These are phyloP conservation scores for Habrosyne pyritoides DNA, from an alignment of 2,888 invertebrate species.

Conservation along the genomic window DNA sequence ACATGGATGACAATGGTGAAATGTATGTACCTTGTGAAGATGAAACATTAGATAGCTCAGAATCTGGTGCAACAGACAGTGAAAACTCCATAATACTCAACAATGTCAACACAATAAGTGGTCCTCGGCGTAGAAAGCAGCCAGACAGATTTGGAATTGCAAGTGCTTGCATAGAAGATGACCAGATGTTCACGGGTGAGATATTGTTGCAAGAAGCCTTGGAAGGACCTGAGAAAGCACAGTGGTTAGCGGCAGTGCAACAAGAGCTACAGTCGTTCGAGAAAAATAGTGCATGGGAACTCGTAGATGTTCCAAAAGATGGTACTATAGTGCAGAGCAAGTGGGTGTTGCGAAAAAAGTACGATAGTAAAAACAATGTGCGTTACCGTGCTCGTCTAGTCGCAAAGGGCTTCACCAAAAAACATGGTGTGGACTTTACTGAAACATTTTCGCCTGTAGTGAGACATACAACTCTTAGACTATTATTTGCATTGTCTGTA, in stretches of 20 bases:
- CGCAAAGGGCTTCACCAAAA: slow-evolving; percentile 9
- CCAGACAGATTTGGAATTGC: background rate
- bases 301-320: slow-evolving; percentile 27
- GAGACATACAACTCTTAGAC: background rate
- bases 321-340: slow-evolving; percentile 31
- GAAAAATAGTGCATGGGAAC: slow-evolving; percentile 31
- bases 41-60: too few species aligned
- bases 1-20: too few species aligned
- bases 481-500: slow-evolving; percentile 3
- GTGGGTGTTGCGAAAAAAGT: slow-evolving; percentile 31
- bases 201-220: background rate
- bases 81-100: too few species aligned
- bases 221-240: background rate
- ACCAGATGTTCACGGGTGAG: background rate
- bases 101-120: too few species aligned
- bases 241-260: slow-evolving; percentile 21
- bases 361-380: slow-evolving; percentile 15
- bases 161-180: too few species aligned
- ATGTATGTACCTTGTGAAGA: too few species aligned
- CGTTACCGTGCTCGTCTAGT: slow-evolving; percentile 6
- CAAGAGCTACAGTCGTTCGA: slow-evolving; percentile 29
- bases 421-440: slow-evolving; percentile 6
- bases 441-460: slow-evolving; percentile 12
- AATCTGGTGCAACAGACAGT: too few species aligned
- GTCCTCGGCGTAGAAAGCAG: too few species aligned